Base-by-base conservation (phyloP, 1,140 invertebrate species). In the Tigriopus japonicus region DNA sequence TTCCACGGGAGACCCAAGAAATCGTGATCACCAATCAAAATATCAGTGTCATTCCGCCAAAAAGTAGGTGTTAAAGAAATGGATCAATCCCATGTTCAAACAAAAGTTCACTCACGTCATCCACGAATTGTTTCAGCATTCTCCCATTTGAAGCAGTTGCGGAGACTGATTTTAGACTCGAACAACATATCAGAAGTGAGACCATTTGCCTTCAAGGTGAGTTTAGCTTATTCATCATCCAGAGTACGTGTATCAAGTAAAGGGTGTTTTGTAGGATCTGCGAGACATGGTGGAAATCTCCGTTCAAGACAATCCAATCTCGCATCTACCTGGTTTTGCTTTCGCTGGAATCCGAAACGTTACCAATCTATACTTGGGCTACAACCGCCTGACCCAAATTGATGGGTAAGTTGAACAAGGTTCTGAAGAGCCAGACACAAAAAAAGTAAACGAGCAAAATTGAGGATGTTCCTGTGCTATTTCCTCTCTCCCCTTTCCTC, bases 201-300 rank as follows among this genome's bases (percentile, higher is more conserved):
- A 12, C 28, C 55, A 15, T 58, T 58, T 42, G 55, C 55, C 28
- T 58, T 58, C 40, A 23, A 40, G 23, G 52, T 54, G 17, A 54
- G 17, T 54, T 21, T 23, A 54, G 6, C 19, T n/a, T 19, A 17
- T 19, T 51, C 15, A 10, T 19, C 3, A 23, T n/a, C n/a, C 45
- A 51, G 15, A 5, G 3, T 17, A n/a, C n/a, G n/a, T 19, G 10
- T 51, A 17, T 51, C 3, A 19, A 2, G 21, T n/a, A n/a, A 23
- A 19, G 21, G 3, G 3, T 10, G 21, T 6, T 49, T 12, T 49
- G 3, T 49, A 54, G 52, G 55, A 41, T n/a, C 55, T 58, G 28
- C 35, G 40, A 41, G 55, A 58, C 55, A 58, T 58, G 55, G 41
- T 35, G n/a, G 55, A 58, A 42, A 58, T 58, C 5, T 58, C 55